These are phyloP conservation scores for Ciona savignyi DNA, from an alignment of 23 tunicate genomes.

Conservation along the genomic window DNA sequence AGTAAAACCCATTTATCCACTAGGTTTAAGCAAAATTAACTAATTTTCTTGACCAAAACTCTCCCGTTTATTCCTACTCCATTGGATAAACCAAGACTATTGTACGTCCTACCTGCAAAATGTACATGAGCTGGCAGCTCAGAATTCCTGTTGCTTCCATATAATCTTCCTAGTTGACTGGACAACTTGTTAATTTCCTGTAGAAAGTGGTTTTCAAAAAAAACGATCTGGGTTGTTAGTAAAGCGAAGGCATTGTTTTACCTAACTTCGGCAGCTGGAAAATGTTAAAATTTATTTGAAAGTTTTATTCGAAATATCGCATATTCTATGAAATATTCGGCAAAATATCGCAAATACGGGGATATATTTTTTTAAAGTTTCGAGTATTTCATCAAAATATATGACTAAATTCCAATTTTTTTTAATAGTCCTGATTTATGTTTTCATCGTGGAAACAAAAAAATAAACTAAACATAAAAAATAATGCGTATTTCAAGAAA, in stretches of 20 bases:
- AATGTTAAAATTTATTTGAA: too few species aligned
- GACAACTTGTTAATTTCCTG: constrained; percentile 79
- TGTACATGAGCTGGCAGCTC: constrained; percentile 68
- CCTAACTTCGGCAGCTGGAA: too few species aligned
- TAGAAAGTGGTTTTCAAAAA: too few species aligned
- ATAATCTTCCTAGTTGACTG: constrained; percentile 78
- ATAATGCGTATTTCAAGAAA: too few species aligned
- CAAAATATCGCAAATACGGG: neutral
- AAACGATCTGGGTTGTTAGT: too few species aligned
- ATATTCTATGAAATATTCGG: neutral
- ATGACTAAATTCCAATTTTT: neutral
- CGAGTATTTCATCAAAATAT: too few species aligned
- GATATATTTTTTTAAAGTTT: neutral
- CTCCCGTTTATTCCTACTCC: too few species aligned
- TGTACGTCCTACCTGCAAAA: constrained; percentile 32
- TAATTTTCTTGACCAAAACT: too few species aligned
- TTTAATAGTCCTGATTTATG: neutral
- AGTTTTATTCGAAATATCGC: neutral
- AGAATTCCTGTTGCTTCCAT: constrained; percentile 67
- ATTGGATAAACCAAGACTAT: too few species aligned
- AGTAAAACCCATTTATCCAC: too few species aligned
- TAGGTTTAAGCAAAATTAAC: too few species aligned
- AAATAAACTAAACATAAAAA: neutral
- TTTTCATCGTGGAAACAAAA: neutral
- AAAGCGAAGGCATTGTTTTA: too few species aligned